A percentile compares a stretch with the other conserved stretches of the same genome.
These are phyloP conservation scores for Nymphalis io DNA, from an alignment of 1,140 invertebrate genomes.

Conservation along the genomic window DNA sequence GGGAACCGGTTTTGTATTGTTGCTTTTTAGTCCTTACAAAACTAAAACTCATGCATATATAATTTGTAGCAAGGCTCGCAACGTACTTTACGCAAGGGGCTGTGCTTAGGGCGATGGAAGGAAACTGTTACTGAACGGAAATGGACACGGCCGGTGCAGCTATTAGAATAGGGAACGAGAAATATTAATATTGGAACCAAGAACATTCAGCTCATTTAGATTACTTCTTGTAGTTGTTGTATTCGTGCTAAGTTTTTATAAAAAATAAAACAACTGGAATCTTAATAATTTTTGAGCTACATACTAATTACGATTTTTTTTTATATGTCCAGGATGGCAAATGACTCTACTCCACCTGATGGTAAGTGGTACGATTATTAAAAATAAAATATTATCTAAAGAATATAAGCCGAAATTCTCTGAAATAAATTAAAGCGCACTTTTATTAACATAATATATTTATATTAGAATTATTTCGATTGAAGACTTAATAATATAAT, in stretches of 20 bases:
- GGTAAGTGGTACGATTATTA: too few relatives aligned
- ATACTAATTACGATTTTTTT: too few relatives aligned
- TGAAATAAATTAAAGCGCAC: too few relatives aligned
- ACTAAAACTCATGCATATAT: conserved; percentile 71
- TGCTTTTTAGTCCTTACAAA: conserved; percentile 67
- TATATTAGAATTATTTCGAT: too few relatives aligned
- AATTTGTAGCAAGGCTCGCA: conserved; percentile 52
- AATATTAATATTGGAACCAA: conserved; percentile 35
- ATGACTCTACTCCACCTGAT: too few relatives aligned
- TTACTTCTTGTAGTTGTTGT: not conserved
- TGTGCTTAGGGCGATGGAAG: conserved; percentile 52
- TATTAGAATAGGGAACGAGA: conserved; percentile 49
- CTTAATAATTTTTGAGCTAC: too few relatives aligned
- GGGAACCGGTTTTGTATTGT: conserved; percentile 70
- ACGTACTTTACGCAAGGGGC: conserved; percentile 54
- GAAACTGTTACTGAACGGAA: conserved; percentile 74
- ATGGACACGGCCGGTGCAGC: conserved; percentile 55
- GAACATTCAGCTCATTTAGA: not conserved
- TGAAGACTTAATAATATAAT: too few relatives aligned
- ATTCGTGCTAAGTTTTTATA: not conserved
- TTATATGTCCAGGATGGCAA: too few relatives aligned
- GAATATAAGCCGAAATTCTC: too few relatives aligned
- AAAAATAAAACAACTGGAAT: too few relatives aligned
- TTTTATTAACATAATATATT: too few relatives aligned
- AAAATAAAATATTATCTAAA: too few relatives aligned